Base-by-base conservation (phyloP, 2,113 vertebrate genomes). In the Ibidorhyncha struthersii region DNA sequence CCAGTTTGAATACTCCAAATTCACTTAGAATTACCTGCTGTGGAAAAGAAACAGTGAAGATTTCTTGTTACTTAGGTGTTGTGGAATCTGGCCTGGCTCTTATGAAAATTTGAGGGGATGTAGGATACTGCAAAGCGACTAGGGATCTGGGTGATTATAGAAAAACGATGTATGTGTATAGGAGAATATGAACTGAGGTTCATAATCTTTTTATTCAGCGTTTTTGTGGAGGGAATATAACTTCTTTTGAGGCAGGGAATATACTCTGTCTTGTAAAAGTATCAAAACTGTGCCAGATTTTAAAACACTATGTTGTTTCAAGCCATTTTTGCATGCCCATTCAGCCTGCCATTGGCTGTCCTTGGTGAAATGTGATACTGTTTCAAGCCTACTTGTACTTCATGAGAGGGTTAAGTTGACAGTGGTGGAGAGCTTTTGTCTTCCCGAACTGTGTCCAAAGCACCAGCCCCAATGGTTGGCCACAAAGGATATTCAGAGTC, bases 361-460 rank as follows among this genome's bases (percentile, higher is more conserved):
- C 61, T 67, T 82, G 67, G 36, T 26, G 76, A 74, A 82, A 83
- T 25, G 25, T 40, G 49, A 36, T 78, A 27, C 19, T 81, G 22
- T 82, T 94, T 74, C 58, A 71, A 56, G 23, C 56, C 62, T 91
- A 6, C n/a, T 71, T 65, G 34, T 66, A 36, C 49, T 27, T 87
- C n/a, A 12, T 9, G 56, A 80, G 84, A 58, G 74, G 20, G 26
- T 50, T 84, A 63, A 55, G 41, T 41, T 83, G 61, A 11, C 40
- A 72, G 38, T 19, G 26, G 43, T 19, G 26, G 43, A 88, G 73
- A 90, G 73, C 84, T 93, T 84, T 95, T 90, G 63, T 53, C 72
- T 79, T 93, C 61, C 47, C 67, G 23, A 40, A 86, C 30, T n/a
- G 53, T 83, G 6, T 66, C 27, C 77, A 45, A 36, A 79, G 45